Evolutionary conservation across 2,113 vertebrate species (phyloP), one percentile per base, ranked within the genome.

Genomic region (Cichladusa arquata): DNA sequence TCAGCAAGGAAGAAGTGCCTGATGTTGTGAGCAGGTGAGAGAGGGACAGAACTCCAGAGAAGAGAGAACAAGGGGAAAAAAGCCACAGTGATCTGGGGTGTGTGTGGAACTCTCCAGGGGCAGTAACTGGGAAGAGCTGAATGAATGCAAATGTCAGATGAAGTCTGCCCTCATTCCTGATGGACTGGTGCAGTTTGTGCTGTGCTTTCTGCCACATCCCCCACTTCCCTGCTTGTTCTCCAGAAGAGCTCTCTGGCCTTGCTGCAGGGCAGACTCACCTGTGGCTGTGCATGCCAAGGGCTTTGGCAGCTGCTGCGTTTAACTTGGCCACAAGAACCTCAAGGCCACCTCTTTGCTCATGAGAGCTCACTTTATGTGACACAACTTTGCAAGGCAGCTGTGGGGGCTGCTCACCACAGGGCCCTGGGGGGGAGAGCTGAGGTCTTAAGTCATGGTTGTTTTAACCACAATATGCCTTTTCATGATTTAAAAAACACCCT

Each of bases 261-360:
- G 44, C 23, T 86, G 69, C 60, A 78, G 62, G 54, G 23, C 58
- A 91, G 19, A 14, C 53, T 76, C 66, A 93, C 79, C 90, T 92
- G 66, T 12, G 71, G 64, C 61, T 60, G 61, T 79, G 42, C 40
- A 20, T 36, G 91, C 70, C 89, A 89, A 89, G 53, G 70, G 28
- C 48, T 95, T 85, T 95, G 96, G 89, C 89, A 95, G 81, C 73
- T 89, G 65, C 65, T 72, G 57, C 3, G 9, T 92, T 96, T 91
- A 44, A 56, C 56, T 88, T 92, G 91, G 70, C 94, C 74, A 53
- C 62, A 20, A 19, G 65, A 67, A 6, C 51, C 40, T 54, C 53
- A 40, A 69, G 61, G 89, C 31, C 86, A 92, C 78, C 73, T 64
- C 74, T 66, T 83, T 73, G 72, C 77, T 93, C 58, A 24, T 88